Evolutionary conservation across 1,140 invertebrate species (phyloP).

Genomic region (Heliothis virescens): DNA sequence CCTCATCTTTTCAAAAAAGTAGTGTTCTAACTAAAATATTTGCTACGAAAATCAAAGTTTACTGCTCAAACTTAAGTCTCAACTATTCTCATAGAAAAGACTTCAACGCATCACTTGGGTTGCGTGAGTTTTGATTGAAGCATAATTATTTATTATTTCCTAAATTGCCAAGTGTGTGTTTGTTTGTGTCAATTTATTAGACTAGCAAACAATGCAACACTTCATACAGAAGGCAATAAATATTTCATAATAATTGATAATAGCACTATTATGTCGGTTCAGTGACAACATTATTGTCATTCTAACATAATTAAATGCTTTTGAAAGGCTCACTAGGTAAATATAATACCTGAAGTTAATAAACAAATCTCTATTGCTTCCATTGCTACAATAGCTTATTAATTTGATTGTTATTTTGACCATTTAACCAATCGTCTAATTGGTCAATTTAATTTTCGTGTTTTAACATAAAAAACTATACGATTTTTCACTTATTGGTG

Average conservation of each 20-base stretch:
- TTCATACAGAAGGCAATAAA: slow-evolving; percentile 25
- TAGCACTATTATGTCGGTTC: slow-evolving; percentile 30
- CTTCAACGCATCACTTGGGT: slow-evolving; percentile 60
- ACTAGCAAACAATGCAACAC: slow-evolving; percentile 13
- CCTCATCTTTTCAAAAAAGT: neutral
- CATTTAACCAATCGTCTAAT: neutral
- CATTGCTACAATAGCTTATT: neutral
- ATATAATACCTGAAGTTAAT: neutral
- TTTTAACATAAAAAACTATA: too few relatives aligned
- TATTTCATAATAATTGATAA: slow-evolving; percentile 32
- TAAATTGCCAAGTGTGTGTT: neutral
- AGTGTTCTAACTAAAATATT: neutral
- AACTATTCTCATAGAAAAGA: slow-evolving; percentile 63
- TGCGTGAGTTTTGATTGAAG: neutral
- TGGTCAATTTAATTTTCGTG: neutral
- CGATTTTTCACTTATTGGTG: too few relatives aligned
- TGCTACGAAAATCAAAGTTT: neutral
- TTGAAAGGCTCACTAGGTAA: slow-evolving; percentile 23
- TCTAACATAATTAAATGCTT: slow-evolving; percentile 24
- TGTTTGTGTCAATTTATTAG: slow-evolving; percentile 22
- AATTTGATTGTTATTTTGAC: neutral
- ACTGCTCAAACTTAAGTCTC: neutral
- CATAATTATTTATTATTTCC: neutral
- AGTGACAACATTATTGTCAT: slow-evolving; percentile 35
- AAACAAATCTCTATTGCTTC: neutral